Percentiles rank a stretch among this genome's conserved stretches.
Conservation (phyloP, 37 sponge, comb jelly and placozoan genomes). For the Theonella swinhoei region DNA sequence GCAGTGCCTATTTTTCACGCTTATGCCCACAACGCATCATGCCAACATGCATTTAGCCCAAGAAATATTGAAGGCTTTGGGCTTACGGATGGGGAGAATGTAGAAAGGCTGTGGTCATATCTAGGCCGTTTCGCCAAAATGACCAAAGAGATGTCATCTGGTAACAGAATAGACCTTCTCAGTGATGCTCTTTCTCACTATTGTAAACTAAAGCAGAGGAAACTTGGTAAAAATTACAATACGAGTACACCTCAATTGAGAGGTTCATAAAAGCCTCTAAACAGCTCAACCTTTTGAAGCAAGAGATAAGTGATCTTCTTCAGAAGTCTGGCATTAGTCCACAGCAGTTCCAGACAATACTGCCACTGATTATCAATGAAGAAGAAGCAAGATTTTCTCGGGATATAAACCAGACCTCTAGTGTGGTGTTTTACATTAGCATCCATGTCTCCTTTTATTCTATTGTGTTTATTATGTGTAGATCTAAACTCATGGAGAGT, state of each 20-base stretch:
- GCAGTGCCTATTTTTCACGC: constrained; percentile 12
- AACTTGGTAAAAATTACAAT: background rate
- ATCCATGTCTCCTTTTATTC: too few species aligned
- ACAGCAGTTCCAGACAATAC: background rate
- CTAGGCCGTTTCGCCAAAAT: background rate
- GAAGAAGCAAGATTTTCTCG: too few species aligned
- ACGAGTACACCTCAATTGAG: background rate
- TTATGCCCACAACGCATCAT: constrained; percentile 18
- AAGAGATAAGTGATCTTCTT: background rate
- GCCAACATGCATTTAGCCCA: constrained; percentile 1
- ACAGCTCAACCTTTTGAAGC: background rate
- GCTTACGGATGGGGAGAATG: constrained; percentile 10
- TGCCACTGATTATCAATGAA: background rate
- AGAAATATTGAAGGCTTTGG: constrained; percentile 8
- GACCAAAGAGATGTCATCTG: constrained; percentile 12
- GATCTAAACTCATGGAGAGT: too few species aligned
- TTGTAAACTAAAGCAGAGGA: background rate
- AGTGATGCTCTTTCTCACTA: constrained; percentile 6
- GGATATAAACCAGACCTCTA: too few species aligned
- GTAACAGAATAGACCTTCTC: constrained; percentile 1
- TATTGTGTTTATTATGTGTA: too few species aligned
- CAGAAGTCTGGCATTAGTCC: constrained; percentile 1
- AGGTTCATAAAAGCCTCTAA: background rate
- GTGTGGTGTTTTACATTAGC: too few species aligned
- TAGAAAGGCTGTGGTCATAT: constrained; percentile 25